These are phyloP conservation scores for Gallinago paraguaiae DNA, from an alignment of 2,113 vertebrate genomes.

Conservation along the genomic window DNA sequence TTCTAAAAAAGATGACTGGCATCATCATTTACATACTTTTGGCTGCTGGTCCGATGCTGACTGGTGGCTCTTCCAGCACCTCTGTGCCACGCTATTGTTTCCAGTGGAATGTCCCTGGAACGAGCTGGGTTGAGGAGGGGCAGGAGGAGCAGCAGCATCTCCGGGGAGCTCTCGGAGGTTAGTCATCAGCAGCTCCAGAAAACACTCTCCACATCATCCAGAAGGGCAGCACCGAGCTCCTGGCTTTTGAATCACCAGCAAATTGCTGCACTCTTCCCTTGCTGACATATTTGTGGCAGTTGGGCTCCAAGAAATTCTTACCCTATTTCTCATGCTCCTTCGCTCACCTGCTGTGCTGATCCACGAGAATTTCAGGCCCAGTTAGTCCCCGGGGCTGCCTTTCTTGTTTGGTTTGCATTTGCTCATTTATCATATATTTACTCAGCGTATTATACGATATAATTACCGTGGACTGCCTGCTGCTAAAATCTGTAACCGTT, in stretches of 20 bases:
- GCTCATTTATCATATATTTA: background rate
- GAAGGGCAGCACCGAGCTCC: background rate
- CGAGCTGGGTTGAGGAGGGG: background rate
- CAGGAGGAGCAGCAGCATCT: background rate
- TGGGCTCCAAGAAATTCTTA: conserved; percentile 19
- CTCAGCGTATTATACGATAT: background rate
- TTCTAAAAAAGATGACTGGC: background rate
- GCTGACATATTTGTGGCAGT: background rate
- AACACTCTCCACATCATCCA: background rate
- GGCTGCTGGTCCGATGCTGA: background rate
- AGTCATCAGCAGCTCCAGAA: background rate
- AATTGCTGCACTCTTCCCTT: background rate
- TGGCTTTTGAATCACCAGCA: conserved; percentile 1
- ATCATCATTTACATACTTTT: background rate
- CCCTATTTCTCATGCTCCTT: background rate
- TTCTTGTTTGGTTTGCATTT: background rate
- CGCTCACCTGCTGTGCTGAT: conserved; percentile 19
- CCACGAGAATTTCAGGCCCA: background rate
- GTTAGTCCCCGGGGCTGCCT: background rate
- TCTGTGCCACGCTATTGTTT: background rate
- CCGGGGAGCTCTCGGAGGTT: background rate
- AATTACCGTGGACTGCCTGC: background rate
- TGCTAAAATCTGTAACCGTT: background rate
- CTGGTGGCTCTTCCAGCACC: background rate
- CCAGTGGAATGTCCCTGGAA: background rate